phyloP scores from a whole-genome alignment of 1,140 invertebrate genomes.

The Tenebrio molitor region DNA sequence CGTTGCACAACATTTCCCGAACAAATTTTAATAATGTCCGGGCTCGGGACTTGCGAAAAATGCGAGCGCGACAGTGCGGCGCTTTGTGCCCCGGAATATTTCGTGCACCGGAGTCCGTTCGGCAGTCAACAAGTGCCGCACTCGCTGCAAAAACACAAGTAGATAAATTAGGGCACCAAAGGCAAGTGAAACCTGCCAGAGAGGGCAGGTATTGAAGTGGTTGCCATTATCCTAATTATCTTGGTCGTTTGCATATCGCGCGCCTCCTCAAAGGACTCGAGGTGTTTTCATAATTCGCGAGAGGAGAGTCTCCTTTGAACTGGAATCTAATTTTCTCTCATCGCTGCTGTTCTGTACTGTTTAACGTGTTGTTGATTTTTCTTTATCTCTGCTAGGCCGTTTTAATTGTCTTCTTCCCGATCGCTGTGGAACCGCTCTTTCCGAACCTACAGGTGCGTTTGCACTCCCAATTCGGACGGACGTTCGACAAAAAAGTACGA shows the following conservation, averaged over 20 bases:
- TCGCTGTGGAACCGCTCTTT: neutral
- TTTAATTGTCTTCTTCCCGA: conserved; percentile 49
- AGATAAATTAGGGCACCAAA: conserved; percentile 54
- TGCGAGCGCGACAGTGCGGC: neutral
- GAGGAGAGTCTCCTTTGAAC: conserved; percentile 62
- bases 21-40: conserved; percentile 23
- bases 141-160: conserved; percentile 47
- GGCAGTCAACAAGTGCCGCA: conserved; percentile 49
- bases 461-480: no score
- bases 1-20: neutral
- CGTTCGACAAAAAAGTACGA: neutral
- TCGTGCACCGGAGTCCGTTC: neutral
- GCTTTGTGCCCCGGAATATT: no score
- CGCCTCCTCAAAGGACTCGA: conserved; percentile 64
- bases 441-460: no score
- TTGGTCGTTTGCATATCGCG: conserved; percentile 66
- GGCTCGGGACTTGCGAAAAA: neutral
- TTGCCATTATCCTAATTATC: conserved; percentile 66
- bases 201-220: conserved; percentile 63
- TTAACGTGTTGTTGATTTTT: conserved; percentile 66
- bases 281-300: conserved; percentile 66
- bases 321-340: conserved; percentile 66
- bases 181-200: conserved; percentile 46
- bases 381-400: conserved; percentile 52
- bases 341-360: conserved; percentile 57